A percentile compares a stretch with the other conserved stretches of the same genome.
Conservation (phyloP, 2,888 invertebrate genomes). For the Tuta absoluta region DNA sequence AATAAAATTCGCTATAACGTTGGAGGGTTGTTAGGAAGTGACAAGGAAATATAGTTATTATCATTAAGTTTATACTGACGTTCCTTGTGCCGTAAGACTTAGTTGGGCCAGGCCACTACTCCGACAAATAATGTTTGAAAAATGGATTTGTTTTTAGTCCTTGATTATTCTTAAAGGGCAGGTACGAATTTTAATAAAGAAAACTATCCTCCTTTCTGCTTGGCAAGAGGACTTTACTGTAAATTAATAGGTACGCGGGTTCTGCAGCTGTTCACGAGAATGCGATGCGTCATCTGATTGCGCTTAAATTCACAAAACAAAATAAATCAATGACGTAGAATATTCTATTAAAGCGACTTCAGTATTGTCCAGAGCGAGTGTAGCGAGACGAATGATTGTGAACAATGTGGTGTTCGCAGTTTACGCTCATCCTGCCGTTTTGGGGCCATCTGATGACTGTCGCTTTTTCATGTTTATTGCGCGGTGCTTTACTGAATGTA, state of each 20-base stretch:
- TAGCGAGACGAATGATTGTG: conserved; percentile 59
- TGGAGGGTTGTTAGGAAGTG: too few species aligned
- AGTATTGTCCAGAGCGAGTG: conserved; percentile 59
- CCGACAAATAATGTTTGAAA: too few species aligned
- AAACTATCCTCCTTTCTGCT: too few species aligned
- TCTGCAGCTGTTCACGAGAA: background rate
- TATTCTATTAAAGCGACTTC: conserved; percentile 27
- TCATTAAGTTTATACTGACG: too few species aligned
- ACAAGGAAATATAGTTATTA: too few species aligned
- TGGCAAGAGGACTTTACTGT: too few species aligned
- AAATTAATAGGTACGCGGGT: too few species aligned
- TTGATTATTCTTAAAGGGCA: too few species aligned
- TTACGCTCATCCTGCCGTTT: conserved; percentile 60
- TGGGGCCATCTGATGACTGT: conserved; percentile 63
- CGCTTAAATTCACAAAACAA: background rate
- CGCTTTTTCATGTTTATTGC: conserved; percentile 26
- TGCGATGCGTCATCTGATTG: background rate
- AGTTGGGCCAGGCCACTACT: too few species aligned
- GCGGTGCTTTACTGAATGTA: background rate
- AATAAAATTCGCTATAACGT: background rate
- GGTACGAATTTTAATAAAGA: too few species aligned
- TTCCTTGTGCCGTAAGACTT: too few species aligned
- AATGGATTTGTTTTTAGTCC: too few species aligned
- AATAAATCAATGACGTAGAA: conserved; percentile 33
- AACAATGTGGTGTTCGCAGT: conserved; percentile 62